Percentiles rank a stretch among this genome's conserved stretches.
Conservation (phyloP, 2,888 invertebrate species). For the Bimastos eiseni region DNA sequence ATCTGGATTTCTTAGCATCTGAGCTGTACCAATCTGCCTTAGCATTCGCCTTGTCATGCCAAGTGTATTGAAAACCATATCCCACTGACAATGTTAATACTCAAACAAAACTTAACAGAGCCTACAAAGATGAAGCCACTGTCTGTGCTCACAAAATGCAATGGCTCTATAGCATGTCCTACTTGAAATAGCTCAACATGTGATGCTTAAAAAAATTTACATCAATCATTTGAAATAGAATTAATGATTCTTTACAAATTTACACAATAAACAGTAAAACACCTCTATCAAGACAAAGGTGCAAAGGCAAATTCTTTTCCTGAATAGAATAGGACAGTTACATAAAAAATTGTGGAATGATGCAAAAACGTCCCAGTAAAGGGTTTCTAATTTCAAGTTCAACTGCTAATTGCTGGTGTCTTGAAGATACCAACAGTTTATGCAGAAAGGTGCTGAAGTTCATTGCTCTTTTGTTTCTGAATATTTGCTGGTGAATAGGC, state of each 20-base stretch:
- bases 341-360: no score
- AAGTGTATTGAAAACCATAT: neutral
- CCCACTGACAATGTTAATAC: neutral
- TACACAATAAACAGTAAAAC: neutral
- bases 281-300: neutral
- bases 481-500: neutral
- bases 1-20: neutral
- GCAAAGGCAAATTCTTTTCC: neutral
- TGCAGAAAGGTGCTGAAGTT: neutral
- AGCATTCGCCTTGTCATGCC: neutral
- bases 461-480: neutral
- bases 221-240: neutral
- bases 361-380: neutral
- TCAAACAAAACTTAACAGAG: neutral
- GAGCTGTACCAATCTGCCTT: neutral
- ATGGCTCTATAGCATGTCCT: neutral
- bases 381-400: neutral
- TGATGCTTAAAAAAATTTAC: neutral
- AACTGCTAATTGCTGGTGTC: neutral
- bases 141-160: neutral
- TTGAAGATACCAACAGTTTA: neutral
- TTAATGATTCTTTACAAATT: neutral
- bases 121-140: neutral
- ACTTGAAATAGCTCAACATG: neutral
- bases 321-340: conserved; percentile 2